Evolutionary conservation across 2,888 invertebrate species (phyloP).

Genomic region (Noctua janthina): DNA sequence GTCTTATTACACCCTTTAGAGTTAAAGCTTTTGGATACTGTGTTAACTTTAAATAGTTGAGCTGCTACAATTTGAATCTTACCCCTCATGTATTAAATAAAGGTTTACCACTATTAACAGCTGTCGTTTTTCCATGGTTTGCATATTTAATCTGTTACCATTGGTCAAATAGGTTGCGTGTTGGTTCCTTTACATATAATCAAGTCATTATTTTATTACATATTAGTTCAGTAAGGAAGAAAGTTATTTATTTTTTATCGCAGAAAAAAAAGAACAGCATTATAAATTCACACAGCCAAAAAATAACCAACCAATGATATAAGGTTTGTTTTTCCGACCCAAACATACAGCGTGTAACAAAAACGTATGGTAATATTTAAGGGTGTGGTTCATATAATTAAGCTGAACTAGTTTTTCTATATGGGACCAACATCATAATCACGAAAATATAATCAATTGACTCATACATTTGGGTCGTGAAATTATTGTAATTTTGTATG

Average conservation of each 20-base stretch:
- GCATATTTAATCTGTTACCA: neutral
- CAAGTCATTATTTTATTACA: slow-evolving; percentile 6
- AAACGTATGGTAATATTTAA: neutral
- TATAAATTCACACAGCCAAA: neutral
- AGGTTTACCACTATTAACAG: neutral
- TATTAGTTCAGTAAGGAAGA: neutral
- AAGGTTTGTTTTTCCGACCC: neutral
- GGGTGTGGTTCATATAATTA: neutral
- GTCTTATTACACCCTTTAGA: too few species aligned
- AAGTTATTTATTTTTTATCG: neutral
- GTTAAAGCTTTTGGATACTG: neutral
- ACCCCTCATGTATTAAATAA: neutral
- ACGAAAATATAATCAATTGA: neutral
- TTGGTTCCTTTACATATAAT: neutral
- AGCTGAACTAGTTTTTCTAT: neutral
- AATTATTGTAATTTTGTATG: neutral
- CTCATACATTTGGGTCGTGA: neutral
- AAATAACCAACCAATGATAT: neutral
- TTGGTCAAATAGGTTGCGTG: neutral
- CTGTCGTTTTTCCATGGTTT: neutral
- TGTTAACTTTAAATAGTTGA: neutral
- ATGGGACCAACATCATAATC: neutral
- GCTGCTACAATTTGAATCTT: neutral
- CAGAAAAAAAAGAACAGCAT: neutral
- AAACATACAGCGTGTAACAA: slow-evolving; percentile 4